Percentiles rank a stretch among this genome's conserved stretches.
Conservation (phyloP, 2,113 vertebrate species). For the Channa maculata region DNA sequence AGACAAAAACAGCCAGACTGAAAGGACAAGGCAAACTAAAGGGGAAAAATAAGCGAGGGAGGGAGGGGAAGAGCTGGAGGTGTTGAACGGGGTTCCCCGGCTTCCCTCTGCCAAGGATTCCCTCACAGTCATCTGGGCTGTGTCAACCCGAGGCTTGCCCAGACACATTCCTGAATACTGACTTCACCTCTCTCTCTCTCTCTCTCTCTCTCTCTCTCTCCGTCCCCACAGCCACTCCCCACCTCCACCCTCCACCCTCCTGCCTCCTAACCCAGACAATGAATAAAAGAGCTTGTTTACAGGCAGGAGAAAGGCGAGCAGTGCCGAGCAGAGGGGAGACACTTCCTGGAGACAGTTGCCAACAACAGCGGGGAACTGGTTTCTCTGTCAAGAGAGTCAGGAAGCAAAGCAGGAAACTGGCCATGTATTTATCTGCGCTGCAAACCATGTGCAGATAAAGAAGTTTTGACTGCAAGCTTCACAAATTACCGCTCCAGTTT, state of each 20-base stretch:
- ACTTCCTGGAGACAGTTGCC: conserved; percentile 86
- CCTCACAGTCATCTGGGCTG: conserved; percentile 83
- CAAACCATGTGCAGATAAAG: conserved; percentile 8
- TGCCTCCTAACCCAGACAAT: conserved; percentile 64
- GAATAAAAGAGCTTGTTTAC: conserved; percentile 85
- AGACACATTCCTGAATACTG: conserved; percentile 83
- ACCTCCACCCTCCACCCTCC: conserved; percentile 8
- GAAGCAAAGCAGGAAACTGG: conserved; percentile 58
- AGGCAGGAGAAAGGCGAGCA: conserved; percentile 52
- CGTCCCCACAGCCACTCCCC: conserved; percentile 52
- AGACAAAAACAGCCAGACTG: conserved; percentile 71
- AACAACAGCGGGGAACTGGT: conserved; percentile 77
- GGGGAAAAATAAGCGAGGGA: conserved; percentile 21
- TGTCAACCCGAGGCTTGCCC: conserved; percentile 79
- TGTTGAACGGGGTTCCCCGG: conserved; percentile 81
- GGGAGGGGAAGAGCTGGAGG: conserved; percentile 51
- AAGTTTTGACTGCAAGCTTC: not conserved
- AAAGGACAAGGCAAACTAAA: conserved; percentile 47
- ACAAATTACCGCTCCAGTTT: conserved; percentile 21
- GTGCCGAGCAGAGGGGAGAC: conserved; percentile 77
- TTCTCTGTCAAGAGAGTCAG: conserved; percentile 46
- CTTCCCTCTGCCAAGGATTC: conserved; percentile 85
- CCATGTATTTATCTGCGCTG: conserved; percentile 16
- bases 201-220: conserved; percentile 30
- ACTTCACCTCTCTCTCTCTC: conserved; percentile 72